These are phyloP conservation scores for Porphyrio hochstetteri DNA, from an alignment of 2,113 vertebrate genomes.

Conservation along the genomic window DNA sequence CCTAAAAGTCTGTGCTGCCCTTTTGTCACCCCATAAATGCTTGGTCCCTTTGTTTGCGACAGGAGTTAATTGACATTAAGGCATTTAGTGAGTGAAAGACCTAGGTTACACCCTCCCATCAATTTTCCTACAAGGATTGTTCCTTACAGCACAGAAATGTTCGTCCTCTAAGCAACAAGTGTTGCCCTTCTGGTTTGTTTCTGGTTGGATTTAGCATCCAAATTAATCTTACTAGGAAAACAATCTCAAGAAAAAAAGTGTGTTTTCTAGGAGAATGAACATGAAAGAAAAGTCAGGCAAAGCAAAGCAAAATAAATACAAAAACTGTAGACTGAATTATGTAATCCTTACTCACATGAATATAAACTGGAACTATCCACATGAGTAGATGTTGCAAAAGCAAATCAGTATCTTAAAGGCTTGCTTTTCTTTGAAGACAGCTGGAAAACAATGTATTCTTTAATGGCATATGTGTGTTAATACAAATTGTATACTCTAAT, in stretches of 20 bases:
- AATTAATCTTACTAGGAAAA: background rate
- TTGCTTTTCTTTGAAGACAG: conserved; percentile 54
- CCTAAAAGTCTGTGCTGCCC: background rate
- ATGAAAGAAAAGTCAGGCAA: background rate
- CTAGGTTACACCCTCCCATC: background rate
- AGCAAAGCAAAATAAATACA: background rate
- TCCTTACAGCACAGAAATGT: background rate
- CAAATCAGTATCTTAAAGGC: background rate
- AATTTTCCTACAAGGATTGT: background rate
- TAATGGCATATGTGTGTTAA: conserved; percentile 58
- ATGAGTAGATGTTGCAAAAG: conserved; percentile 5
- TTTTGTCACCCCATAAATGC: background rate
- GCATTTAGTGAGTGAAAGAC: background rate
- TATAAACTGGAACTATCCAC: conserved; percentile 1
- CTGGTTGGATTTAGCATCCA: conserved; percentile 3
- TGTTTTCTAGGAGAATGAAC: background rate
- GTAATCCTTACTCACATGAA: background rate
- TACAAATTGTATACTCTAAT: conserved; percentile 71
- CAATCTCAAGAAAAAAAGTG: background rate
- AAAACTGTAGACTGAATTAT: background rate
- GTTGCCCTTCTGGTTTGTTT: conserved; percentile 27
- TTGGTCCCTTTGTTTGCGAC: background rate
- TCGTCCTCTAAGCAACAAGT: background rate
- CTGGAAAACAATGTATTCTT: conserved; percentile 55
- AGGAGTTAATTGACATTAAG: background rate